A percentile compares a stretch with the other conserved stretches of the same genome.
Conservation (phyloP, 2,797 vertebrate genomes). For the Cebuella pygmaea region DNA sequence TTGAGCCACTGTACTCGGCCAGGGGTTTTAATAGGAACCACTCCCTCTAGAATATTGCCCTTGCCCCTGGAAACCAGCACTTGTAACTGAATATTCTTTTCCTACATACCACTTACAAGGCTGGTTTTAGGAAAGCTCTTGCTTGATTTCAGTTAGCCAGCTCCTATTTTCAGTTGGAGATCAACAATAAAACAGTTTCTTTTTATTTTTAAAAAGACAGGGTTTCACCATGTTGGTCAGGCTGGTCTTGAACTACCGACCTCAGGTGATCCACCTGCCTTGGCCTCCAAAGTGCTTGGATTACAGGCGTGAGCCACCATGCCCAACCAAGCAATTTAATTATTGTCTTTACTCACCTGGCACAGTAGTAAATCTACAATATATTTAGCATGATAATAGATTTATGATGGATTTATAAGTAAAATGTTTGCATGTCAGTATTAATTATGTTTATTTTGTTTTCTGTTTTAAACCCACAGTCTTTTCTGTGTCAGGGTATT, state of each 20-base stretch:
- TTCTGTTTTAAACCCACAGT: constrained; percentile 1
- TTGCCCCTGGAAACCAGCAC: neutral
- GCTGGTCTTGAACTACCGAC: no score
- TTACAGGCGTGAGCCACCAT: no score
- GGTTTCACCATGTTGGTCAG: no score
- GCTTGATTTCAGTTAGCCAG: neutral
- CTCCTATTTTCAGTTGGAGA: neutral
- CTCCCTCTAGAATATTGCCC: neutral
- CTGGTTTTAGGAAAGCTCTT: neutral
- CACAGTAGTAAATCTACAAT: neutral
- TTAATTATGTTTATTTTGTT: neutral
- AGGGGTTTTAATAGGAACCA: neutral
- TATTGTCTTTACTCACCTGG: neutral
- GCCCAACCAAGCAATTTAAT: neutral
- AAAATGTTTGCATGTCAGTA: neutral
- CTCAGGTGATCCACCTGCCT: no score
- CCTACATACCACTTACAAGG: neutral
- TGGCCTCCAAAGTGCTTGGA: no score
- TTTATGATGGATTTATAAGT: neutral
- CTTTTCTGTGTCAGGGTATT: neutral
- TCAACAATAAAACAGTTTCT: neutral
- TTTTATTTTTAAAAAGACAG: no score
- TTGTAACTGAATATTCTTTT: neutral
- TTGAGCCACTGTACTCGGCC: neutral
- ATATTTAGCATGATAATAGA: neutral